These are phyloP conservation scores for Tapirus terrestris DNA, from an alignment of 2,113 vertebrate genomes.

Conservation along the genomic window DNA sequence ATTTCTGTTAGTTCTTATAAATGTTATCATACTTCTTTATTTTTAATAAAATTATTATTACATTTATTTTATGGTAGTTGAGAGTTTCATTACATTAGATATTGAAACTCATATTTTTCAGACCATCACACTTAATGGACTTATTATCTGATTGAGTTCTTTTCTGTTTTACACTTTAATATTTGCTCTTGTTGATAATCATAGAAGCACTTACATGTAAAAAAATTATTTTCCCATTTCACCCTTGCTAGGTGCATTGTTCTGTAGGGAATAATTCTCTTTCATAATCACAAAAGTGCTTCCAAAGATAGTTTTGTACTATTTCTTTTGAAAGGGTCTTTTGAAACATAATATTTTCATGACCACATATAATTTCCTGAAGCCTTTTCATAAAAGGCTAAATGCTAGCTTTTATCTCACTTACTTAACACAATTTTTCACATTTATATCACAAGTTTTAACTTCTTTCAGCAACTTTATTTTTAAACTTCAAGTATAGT, in stretches of 20 bases:
- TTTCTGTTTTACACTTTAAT: slow-evolving; percentile 48
- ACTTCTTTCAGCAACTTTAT: slow-evolving; percentile 64
- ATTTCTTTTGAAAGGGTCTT: slow-evolving; percentile 60
- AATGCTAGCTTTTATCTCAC: slow-evolving; percentile 69
- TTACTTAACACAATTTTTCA: slow-evolving; percentile 37
- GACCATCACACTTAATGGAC: background rate
- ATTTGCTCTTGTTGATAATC: slow-evolving; percentile 51
- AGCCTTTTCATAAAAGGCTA: slow-evolving; percentile 66
- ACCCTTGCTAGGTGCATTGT: slow-evolving; percentile 7
- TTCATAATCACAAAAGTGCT: slow-evolving; percentile 52
- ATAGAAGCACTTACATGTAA: slow-evolving; percentile 29
- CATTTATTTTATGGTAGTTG: slow-evolving; percentile 29
- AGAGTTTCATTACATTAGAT: slow-evolving; percentile 6
- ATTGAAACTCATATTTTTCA: slow-evolving; percentile 56
- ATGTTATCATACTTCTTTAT: background rate
- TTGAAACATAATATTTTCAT: slow-evolving; percentile 66
- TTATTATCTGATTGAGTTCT: slow-evolving; percentile 46
- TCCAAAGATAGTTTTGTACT: slow-evolving; percentile 42
- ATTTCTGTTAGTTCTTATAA: slow-evolving; percentile 9
- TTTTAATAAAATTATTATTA: slow-evolving; percentile 34
- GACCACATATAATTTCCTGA: slow-evolving; percentile 71
- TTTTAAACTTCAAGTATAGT: slow-evolving; percentile 56
- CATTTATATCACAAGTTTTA: slow-evolving; percentile 66
- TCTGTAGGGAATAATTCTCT: slow-evolving; percentile 44
- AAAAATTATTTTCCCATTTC: slow-evolving; percentile 42